A percentile compares a stretch with the other conserved stretches of the same genome.
These are phyloP conservation scores for Pogonomyrmex californicus DNA, from an alignment of 1,140 invertebrate genomes.

Conservation along the genomic window DNA sequence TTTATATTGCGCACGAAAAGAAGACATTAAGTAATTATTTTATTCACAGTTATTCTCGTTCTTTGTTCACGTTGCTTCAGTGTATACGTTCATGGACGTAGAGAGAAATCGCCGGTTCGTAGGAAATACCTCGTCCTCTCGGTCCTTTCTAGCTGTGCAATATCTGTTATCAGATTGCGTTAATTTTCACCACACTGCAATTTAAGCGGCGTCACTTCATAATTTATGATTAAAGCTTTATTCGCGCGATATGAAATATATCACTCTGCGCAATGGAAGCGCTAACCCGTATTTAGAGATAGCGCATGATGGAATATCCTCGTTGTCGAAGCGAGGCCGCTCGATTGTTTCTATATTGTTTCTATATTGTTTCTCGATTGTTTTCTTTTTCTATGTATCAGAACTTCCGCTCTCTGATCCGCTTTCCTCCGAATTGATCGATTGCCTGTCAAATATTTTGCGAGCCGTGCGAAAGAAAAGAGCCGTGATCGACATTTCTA, in stretches of 20 bases:
- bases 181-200: constrained; percentile 50
- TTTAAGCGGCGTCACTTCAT: constrained; percentile 54
- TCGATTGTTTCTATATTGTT: constrained; percentile 50
- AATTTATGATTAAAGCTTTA: constrained; percentile 61
- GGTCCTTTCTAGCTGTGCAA: neutral
- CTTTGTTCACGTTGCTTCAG: constrained; percentile 13
- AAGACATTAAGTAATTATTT: neutral
- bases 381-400: neutral
- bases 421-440: constrained; percentile 47
- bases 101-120: neutral
- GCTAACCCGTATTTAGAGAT: constrained; percentile 40
- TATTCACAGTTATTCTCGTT: neutral
- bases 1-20: neutral
- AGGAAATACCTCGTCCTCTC: constrained; percentile 42
- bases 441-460: constrained; percentile 57
- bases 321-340: constrained; percentile 20
- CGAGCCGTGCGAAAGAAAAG: constrained; percentile 6
- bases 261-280: constrained; percentile 22
- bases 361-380: too few species aligned
- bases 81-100: neutral
- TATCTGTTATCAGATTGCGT: constrained; percentile 43
- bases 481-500: constrained; percentile 14
- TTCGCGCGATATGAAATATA: constrained; percentile 20
- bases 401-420: constrained; percentile 40
- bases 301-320: constrained; percentile 51